Base-by-base conservation (phyloP, 2,888 invertebrate genomes). In the Dichetophora obliterata region DNA sequence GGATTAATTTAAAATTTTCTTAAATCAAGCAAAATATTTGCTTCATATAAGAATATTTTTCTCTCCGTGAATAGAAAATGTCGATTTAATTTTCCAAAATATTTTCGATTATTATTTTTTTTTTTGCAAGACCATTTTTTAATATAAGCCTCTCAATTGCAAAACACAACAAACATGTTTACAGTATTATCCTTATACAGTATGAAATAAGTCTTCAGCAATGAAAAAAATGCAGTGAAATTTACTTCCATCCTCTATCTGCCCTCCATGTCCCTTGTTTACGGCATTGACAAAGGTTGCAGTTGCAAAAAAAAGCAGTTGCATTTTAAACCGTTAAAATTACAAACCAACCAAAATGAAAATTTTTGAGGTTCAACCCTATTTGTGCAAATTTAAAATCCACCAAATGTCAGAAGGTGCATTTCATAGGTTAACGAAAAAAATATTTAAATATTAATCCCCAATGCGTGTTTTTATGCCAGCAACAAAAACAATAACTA, bases 401-500 rank as follows among this genome's bases (percentile, higher is more conserved):
- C 85, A 85, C 83, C 83, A 86, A 86, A 86, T 85, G 84, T 85
- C 85, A 82, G 85, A 84, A 84, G 83, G 81, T 72, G 72, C 61
- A 82, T 81, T 80, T 78, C 80, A 79, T 11, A 69, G 11, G 54
- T 63, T 24, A 24, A 43, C 27, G 2, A 61, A 22, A 48, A 27
- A 70, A 63, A 54, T 54, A 78, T 57, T 37, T 27, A 65, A 59
- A 77, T 59, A 74, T 63, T 52, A 77, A 74, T 63, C 74, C 70
- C 43, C 70, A 75, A 70, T 54, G 69, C 70, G 71, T 24, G 37
- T 50, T 19, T 66, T 22, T 68, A 75, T 65, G 69, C 71, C 76
- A 65, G 22, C 72, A 61, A 77, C 61, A 68, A 50, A 22, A 68
- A 54, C 31, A 69, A 50, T 48, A 66, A 73, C 68, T 66, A 74